Base-by-base conservation (phyloP, 2,888 invertebrate genomes). In the Drosophila neutralis region DNA sequence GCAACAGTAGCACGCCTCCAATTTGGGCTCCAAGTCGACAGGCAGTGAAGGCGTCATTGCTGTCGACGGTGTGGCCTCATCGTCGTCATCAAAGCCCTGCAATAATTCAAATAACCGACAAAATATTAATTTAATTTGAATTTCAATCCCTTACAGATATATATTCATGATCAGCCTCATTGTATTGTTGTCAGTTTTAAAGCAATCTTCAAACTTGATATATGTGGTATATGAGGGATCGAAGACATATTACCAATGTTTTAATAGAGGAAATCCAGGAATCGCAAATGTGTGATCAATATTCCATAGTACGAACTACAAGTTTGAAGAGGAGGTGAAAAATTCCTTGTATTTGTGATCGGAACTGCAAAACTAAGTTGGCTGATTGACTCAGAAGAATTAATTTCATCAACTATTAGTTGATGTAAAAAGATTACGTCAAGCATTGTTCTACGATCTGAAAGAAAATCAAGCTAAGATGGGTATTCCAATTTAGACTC, bases 51-150 rank as follows among this genome's bases (percentile, higher is more conserved):
- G 82, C 88, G 93, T 94, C 0, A 94, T 93, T 60, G 94, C 95
- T 24, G 92, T 93, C 48, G 95, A 95, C 18, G 95, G 86, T 0
- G 95, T 95, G 65, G 94, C 94, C 73, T 95, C 95, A 68, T 95
- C 95, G 81, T 93, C 93, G 11, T 94, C 94, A 18, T 94, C 93
- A 18, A 90, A 91, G 13, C 88, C 91, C 91, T 91, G 35, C 0
- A 65, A 40, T 21, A 18, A 35, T 59, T n/a, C 1, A 15, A 45
- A 21, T n/a, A 40, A 40, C 40, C 42, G 21, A 2, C 2, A 21
- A 24, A 8, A 2, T 15, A 45, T 45, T 15, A 8, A 21, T 4
- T 45, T 1, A 45, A 42, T 21, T 21, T 18, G 2, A 18, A 2
- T 38, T 18, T 18, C 4, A 38, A 18, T 10, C 38, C 4, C 8